Evolutionary conservation across 2,888 invertebrate species (phyloP), one percentile per base, ranked within the genome.

Genomic region (Apodemia zela): DNA sequence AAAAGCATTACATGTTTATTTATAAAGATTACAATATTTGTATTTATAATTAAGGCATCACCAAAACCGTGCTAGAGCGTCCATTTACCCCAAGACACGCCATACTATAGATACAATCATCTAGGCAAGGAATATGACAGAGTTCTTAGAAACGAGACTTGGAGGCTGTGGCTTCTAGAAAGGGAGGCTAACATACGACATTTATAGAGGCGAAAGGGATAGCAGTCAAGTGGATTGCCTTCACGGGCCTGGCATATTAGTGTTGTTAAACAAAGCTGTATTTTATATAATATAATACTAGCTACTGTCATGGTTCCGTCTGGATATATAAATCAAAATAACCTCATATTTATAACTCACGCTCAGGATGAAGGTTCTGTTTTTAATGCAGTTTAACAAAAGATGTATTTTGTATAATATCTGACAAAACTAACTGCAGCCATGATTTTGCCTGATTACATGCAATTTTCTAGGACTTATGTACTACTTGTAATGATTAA

Each of bases 91-190:
- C 57, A 29, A 29, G 29, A 47, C 47, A 47, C 8, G 29, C 57
- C 54, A 54, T 54, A 54, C 21, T 54, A 54, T 25, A 54, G 54
- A 54, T 57, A 57, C 29, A 57, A 57, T 73, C 74, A 79, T 79
- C 77, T 77, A 68, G 72, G 70, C 65, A 73, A 73, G 76, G 57
- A 57, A 57, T 76, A 74, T 75, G 72, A 67, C 63, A 72, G 72
- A 77, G 71, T 87, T 89, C 88, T 79, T 65, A 78, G 89, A 88
- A 87, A 78, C 76, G 71, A 72, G 78, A 77, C 75, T 75, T 69
- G 76, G 83, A 83, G 83, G 82, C 83, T 83, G 82, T 75, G 75
- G 69, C 51, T 64, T 72, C 67, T 75, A 69, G 62, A 25, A 68
- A 76, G 21, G 63, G 75, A 71, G 75, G 79, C 57, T 57, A 63